phyloP scores from a whole-genome alignment of 2,797 vertebrate species.

The Micropoecilia bifurca region DNA sequence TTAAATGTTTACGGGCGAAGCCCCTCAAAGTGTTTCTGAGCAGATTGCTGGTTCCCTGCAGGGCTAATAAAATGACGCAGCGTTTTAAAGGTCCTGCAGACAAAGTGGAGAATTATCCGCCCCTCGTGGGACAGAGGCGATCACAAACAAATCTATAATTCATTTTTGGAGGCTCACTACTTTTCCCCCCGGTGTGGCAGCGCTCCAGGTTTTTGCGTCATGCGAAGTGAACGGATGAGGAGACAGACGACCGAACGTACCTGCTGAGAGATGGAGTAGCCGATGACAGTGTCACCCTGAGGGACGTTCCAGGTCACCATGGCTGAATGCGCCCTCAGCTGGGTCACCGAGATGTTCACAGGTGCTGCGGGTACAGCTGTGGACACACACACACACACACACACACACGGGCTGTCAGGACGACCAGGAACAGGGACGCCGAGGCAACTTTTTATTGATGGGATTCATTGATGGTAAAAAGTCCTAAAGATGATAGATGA shows the following conservation, averaged over 20 bases:
- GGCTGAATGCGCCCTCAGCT: slow-evolving; percentile 94
- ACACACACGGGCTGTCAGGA: background rate
- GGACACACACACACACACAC: slow-evolving; percentile 20
- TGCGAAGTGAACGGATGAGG: background rate
- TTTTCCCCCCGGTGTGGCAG: background rate
- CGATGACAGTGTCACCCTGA: slow-evolving; percentile 94
- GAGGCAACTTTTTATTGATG: background rate
- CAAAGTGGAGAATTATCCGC: background rate
- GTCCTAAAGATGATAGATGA: background rate
- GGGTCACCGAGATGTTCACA: slow-evolving; percentile 94
- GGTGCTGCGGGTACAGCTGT: slow-evolving; percentile 88
- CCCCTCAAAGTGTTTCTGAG: slow-evolving; percentile 11
- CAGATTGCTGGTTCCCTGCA: slow-evolving; percentile 16
- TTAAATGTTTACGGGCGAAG: slow-evolving; percentile 19
- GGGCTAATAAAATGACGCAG: slow-evolving; percentile 30
- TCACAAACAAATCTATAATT: slow-evolving; percentile 42
- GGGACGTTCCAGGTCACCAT: slow-evolving; percentile 96
- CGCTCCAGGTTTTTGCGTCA: background rate
- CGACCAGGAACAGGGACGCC: background rate
- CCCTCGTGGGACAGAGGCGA: slow-evolving; percentile 27
- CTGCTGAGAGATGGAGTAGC: slow-evolving; percentile 96
- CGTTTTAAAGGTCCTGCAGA: slow-evolving; percentile 28
- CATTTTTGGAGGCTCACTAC: slow-evolving; percentile 16
- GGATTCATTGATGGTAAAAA: background rate
- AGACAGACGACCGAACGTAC: slow-evolving; percentile 64